Base-by-base conservation (phyloP, 2,797 vertebrate genomes). In the Darevskia mixta region DNA sequence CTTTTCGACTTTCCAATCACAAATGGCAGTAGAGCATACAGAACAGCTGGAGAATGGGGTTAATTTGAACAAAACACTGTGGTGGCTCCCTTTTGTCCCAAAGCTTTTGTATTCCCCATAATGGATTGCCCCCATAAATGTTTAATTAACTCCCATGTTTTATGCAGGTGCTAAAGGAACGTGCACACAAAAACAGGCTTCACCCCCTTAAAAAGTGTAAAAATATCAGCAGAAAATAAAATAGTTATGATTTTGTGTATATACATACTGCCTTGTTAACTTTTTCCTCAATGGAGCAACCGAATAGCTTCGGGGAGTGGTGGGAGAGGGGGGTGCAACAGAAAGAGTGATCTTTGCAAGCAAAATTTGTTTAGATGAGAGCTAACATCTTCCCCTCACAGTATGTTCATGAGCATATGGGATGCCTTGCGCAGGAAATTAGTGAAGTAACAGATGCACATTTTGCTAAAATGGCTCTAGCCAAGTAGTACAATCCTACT, bases 61-160 rank as follows among this genome's bases (percentile, higher is more conserved):
- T 90, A 90, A 90, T 76, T 90, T 86, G 80, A 92, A 89, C 87
- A 87, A 92, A 89, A 90, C 76, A 15, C 81, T 91, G 0, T 75
- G 38, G 43, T 0, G 1, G 90, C 78, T 67, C 17, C 88, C 92
- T 93, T 82, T 1, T 86, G 89, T 88, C 41, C 18, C 71, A 79
- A 89, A 27, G 35, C 79, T 89, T 92, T 8, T n/a, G 91, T 69
- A 84, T 92, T 90, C 73, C 87, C 91, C 83, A 86, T 94, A 88
- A 90, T 85, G 88, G 82, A 82, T 89, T 87, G 93, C 71, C 64
- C 29, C 80, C 80, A 89, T 89, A 80, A 91, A 93, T 88, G 79
- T 91, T 93, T 93, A 84, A 94, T 61, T 67, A 91, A 71, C 13
- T 5, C 64, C 49, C 17, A 92, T 90, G 88, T 79, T 91, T 89